Percentiles rank a stretch among this genome's conserved stretches.
These are phyloP conservation scores for Lepidurus apus DNA, from an alignment of 1,140 invertebrate genomes.

Conservation along the genomic window DNA sequence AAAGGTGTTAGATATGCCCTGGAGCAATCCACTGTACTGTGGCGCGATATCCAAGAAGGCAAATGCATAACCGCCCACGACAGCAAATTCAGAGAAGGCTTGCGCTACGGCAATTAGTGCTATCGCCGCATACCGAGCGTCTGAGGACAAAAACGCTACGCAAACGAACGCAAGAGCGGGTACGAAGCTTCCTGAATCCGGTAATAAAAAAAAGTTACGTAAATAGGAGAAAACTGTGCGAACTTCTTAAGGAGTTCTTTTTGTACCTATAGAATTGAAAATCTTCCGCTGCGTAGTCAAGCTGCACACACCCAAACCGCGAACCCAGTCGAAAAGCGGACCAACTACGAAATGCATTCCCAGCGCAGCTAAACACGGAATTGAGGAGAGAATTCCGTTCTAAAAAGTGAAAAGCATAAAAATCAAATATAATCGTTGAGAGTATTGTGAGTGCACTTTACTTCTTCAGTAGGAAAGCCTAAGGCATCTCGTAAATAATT, in stretches of 20 bases:
- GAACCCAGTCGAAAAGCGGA: neutral
- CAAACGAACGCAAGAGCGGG: neutral
- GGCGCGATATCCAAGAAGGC: slow-evolving; percentile 24
- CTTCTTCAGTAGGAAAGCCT: neutral
- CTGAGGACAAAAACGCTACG: slow-evolving; percentile 4
- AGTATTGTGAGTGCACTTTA: neutral
- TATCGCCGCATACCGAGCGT: neutral
- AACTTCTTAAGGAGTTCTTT: neutral
- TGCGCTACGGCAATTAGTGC: neutral
- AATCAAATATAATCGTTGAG: neutral
- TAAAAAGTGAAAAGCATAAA: neutral
- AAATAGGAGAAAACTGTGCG: neutral
- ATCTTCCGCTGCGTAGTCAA: neutral
- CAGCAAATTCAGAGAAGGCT: slow-evolving; percentile 23
- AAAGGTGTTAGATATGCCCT: slow-evolving; percentile 2
- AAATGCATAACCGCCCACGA: slow-evolving; percentile 24
- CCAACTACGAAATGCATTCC: neutral
- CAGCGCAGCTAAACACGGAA: neutral
- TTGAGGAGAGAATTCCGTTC: neutral
- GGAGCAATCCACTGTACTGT: slow-evolving; percentile 23
- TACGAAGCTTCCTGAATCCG: neutral
- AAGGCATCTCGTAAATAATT: neutral
- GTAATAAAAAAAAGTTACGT: neutral
- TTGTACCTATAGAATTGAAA: neutral
- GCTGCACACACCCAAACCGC: neutral